Evolutionary conservation across 2,888 invertebrate genomes (phyloP), one percentile per base, ranked within the genome.

Genomic region (Drosophila merina): DNA sequence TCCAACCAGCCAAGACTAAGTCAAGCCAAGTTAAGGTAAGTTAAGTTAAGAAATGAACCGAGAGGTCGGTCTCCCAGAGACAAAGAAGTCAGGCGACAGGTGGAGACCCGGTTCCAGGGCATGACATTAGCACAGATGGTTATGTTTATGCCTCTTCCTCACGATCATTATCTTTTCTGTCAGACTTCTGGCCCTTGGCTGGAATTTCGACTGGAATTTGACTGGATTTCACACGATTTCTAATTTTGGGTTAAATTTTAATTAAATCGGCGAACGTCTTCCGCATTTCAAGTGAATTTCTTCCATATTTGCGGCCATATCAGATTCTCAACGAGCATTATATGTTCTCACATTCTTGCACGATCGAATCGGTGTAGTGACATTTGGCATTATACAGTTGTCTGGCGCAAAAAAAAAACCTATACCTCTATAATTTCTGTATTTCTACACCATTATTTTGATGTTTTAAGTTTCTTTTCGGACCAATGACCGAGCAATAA

Each of bases 401-500:
- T 51, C 25, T 47, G 14, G 26, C 20, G 9, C 31, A 49, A 50
- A 25, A 50, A 42, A 40, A n/a, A 36, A 36, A 36, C 20, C 20
- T 20, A 44, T 9, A 44, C 3, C 31, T 50, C 20, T 64, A 54
- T 57, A 56, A 57, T 54, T 62, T 66, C 72, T 66, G 54, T 72
- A 68, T 73, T 73, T 36, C 48, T 33, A 49, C 31, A 45, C 57
- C 47, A 49, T 74, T 57, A 63, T 72, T 68, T 72, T 56, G 45
- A 10, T 44, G 33, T 67, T 40, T 52, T 48, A 14, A 51, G 63
- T 71, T 62, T 74, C 72, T 76, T 73, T 79, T 75, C 82, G 73
- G 88, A 84, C 86, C 89, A 88, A 86, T 86, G 87, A 89, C 89
- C 86, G 86, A 55, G 50, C 50, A 54, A 70, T 66, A 75, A 63